These are phyloP conservation scores for Apogon hyalosoma DNA, from an alignment of 2,797 vertebrate genomes.

Conservation along the genomic window DNA sequence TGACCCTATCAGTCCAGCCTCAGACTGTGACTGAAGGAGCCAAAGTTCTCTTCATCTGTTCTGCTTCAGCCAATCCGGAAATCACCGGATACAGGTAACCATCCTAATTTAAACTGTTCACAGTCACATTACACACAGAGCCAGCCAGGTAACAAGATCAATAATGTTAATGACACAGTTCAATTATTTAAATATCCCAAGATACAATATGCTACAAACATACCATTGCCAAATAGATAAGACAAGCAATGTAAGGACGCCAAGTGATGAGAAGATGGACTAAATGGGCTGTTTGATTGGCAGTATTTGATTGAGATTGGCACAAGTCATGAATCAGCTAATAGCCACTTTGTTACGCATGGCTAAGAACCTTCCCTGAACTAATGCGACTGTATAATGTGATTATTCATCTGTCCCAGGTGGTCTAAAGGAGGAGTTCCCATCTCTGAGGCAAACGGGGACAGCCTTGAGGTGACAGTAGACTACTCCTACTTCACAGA, in stretches of 20 bases:
- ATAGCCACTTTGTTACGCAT: conserved; percentile 63
- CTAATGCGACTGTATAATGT: conserved; percentile 60
- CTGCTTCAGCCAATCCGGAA: conserved; percentile 91
- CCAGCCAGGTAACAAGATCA: conserved; percentile 12
- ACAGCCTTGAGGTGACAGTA: conserved; percentile 89
- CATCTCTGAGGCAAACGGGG: conserved; percentile 89
- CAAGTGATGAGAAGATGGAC: conserved; percentile 1
- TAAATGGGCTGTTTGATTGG: conserved; percentile 59
- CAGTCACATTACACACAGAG: neutral
- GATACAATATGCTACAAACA: conserved; percentile 6
- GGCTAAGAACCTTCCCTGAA: conserved; percentile 52
- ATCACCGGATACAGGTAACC: conserved; percentile 91
- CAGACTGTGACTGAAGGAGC: conserved; percentile 91
- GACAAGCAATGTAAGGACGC: conserved; percentile 2
- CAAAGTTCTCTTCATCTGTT: conserved; percentile 91
- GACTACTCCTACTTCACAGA: conserved; percentile 93
- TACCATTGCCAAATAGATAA: neutral
- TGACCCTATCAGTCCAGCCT: conserved; percentile 91
- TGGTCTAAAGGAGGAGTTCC: conserved; percentile 93
- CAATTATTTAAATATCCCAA: neutral
- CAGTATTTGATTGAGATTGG: conserved; percentile 71
- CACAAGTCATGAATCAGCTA: conserved; percentile 66
- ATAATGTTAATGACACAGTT: conserved; percentile 7
- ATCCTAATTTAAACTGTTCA: conserved; percentile 3
- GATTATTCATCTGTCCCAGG: conserved; percentile 76